Evolutionary conservation across 2,797 vertebrate species (phyloP).

Genomic region (Cyclopterus lumpus): DNA sequence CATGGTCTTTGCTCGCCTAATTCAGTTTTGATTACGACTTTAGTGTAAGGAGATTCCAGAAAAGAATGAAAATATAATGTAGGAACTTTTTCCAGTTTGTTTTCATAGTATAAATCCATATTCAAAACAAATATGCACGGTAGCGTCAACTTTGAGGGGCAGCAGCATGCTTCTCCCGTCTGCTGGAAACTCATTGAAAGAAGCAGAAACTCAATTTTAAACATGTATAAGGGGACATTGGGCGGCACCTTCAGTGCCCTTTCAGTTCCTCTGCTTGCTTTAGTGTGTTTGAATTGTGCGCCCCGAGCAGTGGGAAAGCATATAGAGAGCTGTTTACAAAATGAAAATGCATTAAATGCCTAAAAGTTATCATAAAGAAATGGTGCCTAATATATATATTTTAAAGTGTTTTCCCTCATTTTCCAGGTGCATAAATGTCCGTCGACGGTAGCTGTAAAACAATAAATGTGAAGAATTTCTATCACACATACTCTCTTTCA

Average conservation of each 20-base stretch:
- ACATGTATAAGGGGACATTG: neutral
- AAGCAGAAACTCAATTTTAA: neutral
- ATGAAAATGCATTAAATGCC: neutral
- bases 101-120: neutral
- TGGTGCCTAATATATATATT: neutral
- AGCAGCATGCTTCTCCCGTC: neutral
- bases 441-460: neutral
- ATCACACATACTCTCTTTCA: neutral
- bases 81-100: neutral
- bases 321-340: constrained; percentile 3
- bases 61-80: neutral
- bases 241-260: neutral
- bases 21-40: constrained; percentile 34
- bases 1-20: constrained; percentile 25
- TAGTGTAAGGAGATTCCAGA: constrained; percentile 3
- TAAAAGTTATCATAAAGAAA: neutral
- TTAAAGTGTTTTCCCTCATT: neutral
- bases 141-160: neutral
- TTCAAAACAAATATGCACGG: neutral
- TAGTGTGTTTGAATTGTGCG: neutral
- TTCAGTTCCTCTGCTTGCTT: neutral
- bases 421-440: neutral
- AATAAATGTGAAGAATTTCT: neutral
- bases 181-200: neutral
- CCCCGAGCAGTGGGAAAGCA: neutral